Evolutionary conservation across 1,140 invertebrate species (phyloP).

Genomic region (Meloidogyne chitwoodi): DNA sequence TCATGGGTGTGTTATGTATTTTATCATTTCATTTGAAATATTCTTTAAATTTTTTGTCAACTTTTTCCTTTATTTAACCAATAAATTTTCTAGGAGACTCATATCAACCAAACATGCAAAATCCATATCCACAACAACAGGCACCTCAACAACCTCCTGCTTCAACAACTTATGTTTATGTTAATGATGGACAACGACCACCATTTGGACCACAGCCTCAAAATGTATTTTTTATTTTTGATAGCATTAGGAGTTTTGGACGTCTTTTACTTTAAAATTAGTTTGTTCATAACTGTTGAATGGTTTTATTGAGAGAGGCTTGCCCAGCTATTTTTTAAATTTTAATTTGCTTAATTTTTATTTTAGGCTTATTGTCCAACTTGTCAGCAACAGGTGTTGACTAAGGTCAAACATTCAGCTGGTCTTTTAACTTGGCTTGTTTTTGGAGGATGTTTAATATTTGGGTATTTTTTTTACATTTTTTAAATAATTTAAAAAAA

Average conservation of each 20-base stretch:
- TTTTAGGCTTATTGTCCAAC: slow-evolving; percentile 7
- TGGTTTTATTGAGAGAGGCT: too few species aligned
- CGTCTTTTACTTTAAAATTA: neutral
- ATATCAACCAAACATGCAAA: slow-evolving; percentile 25
- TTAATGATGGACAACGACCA: slow-evolving; percentile 3
- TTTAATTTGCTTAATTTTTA: neutral
- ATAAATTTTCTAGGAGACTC: neutral
- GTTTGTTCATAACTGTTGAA: too few species aligned
- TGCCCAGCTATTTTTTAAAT: too few species aligned
- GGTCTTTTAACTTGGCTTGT: slow-evolving; percentile 30
- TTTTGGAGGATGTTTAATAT: slow-evolving; percentile 22
- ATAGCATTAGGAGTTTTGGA: neutral
- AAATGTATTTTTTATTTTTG: slow-evolving; percentile 11
- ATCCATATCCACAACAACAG: slow-evolving; percentile 6
- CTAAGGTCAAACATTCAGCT: slow-evolving; percentile 21
- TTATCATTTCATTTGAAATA: neutral
- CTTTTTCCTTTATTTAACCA: too few species aligned
- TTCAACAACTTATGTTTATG: slow-evolving; percentile 29
- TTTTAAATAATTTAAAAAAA: neutral
- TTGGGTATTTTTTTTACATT: slow-evolving; percentile 22
- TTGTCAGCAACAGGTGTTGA: slow-evolving; percentile 31
- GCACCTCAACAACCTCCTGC: neutral
- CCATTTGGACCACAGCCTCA: slow-evolving; percentile 3
- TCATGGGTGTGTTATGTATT: neutral
- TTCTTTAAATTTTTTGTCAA: too few species aligned